Conservation (phyloP, 2,113 vertebrate species). For the Calyptommatus sinebrachiatus region DNA sequence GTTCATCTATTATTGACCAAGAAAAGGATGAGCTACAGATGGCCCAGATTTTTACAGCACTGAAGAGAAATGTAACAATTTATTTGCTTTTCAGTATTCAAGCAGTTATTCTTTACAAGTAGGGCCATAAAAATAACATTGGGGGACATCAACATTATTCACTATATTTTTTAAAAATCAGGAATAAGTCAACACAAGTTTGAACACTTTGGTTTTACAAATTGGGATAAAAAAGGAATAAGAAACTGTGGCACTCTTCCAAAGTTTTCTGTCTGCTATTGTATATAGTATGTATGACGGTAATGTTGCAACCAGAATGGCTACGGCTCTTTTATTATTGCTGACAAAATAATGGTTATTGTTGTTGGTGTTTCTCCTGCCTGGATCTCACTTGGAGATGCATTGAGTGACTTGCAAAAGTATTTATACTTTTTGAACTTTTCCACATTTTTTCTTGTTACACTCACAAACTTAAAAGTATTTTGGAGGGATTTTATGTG, state of each 20-base stretch:
- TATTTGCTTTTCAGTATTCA: slow-evolving; percentile 49
- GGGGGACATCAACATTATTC: slow-evolving; percentile 26
- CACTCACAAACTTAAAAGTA: too few relatives aligned
- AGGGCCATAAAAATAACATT: slow-evolving; percentile 51
- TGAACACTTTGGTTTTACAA: slow-evolving; percentile 20
- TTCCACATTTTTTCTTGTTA: too few relatives aligned
- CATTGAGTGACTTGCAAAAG: too few relatives aligned
- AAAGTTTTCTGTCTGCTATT: not conserved
- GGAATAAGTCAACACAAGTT: slow-evolving; percentile 10
- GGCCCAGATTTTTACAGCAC: slow-evolving; percentile 31
- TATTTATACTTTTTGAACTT: too few relatives aligned
- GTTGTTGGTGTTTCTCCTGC: too few relatives aligned
- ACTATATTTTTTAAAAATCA: slow-evolving; percentile 37
- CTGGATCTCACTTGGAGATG: too few relatives aligned
- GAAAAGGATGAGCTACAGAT: slow-evolving; percentile 54
- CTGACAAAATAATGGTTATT: too few relatives aligned
- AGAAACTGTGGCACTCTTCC: not conserved
- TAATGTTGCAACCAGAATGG: too few relatives aligned
- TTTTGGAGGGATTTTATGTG: too few relatives aligned
- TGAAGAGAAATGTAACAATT: slow-evolving; percentile 44
- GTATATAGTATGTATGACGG: too few relatives aligned
- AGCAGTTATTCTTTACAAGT: slow-evolving; percentile 55
- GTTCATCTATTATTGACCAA: slow-evolving; percentile 59
- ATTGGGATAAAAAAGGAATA: slow-evolving; percentile 14
- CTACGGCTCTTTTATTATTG: too few relatives aligned